phyloP scores from a whole-genome alignment of 64 coral and sea anemone genomes.

The Montipora capricornis region DNA sequence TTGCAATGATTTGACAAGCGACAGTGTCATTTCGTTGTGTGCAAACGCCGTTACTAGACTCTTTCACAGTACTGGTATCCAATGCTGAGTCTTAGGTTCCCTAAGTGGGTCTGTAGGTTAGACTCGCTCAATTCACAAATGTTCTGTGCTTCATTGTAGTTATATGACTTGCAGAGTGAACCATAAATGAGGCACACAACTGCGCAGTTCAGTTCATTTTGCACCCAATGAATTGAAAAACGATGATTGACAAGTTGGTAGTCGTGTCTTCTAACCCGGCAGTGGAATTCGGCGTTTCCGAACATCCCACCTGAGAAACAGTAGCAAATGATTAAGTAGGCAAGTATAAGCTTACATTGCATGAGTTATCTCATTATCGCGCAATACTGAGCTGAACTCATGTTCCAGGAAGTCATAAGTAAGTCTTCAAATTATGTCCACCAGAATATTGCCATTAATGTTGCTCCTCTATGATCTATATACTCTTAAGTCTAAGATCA shows the following conservation, averaged over 20 bases:
- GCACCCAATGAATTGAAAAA: slow-evolving; percentile 18
- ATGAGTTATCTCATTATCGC: too few relatives aligned
- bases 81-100: neutral
- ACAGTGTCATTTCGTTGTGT: neutral
- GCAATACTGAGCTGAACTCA: too few relatives aligned
- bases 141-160: slow-evolving; percentile 29
- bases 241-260: slow-evolving; percentile 18
- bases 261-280: slow-evolving; percentile 11
- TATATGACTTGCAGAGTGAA: slow-evolving; percentile 12
- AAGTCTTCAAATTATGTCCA: too few relatives aligned
- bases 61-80: slow-evolving; percentile 42
- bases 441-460: too few relatives aligned
- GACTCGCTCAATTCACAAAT: slow-evolving; percentile 10
- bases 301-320: slow-evolving; percentile 17
- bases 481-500: too few relatives aligned
- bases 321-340: neutral
- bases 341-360: neutral
- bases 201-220: slow-evolving; percentile 41
- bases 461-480: too few relatives aligned
- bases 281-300: slow-evolving; percentile 26
- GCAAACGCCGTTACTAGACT: neutral
- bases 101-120: neutral
- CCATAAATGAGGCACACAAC: slow-evolving; percentile 33
- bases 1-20: neutral
- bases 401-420: too few relatives aligned